Base-by-base conservation (phyloP, 2,797 vertebrate species). In the Choloepus didactylus region DNA sequence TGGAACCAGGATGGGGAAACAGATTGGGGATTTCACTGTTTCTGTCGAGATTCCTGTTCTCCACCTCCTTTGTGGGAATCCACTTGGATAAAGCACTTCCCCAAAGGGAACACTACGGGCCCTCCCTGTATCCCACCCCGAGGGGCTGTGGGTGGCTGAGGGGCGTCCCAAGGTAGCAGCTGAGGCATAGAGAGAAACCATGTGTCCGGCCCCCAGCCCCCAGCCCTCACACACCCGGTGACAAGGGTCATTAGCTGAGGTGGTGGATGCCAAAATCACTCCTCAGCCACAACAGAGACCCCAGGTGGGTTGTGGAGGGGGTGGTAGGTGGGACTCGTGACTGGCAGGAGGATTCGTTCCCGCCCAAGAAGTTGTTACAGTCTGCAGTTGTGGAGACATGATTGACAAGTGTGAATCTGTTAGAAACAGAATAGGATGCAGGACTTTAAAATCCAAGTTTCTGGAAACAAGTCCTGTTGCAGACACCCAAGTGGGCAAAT, bases 261-360 rank as follows among this genome's bases (percentile, higher is more conserved):
- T 64, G 38, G 29, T 51, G 51, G 95, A 56, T 62, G 59, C 67
- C 81, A 59, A 87, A 87, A 75, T 81, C 93, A 88, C 88, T 86
- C 86, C 54, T 73, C 38, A 73, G 73, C 67, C 49, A 31, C 67
- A 51, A 35, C 25, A n/a, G 8, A 54, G 62, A 85, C 66, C 51
- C 56, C 75, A 72, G 75, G 77, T 76, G 44, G 51, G 18, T 46
- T n/a, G 27, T 9, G 25, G 25, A n/a, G 29, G 5, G 25, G 4
- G 5, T 27, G 25, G 11, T 21, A 25, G 44, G 62, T 14, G 11
- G 21, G 70, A 27, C 60, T 67, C 51, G 23, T 49, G 84, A 87
- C 18, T 54, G 89, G 64, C 92, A 90, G 73, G 51, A 91, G 66
- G 82, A 9, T 49, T 12, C 14, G 15, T 35, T 92, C 38, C 69